These are phyloP conservation scores for Lerista edwardsae DNA, from an alignment of 2,797 vertebrate species.

Conservation along the genomic window DNA sequence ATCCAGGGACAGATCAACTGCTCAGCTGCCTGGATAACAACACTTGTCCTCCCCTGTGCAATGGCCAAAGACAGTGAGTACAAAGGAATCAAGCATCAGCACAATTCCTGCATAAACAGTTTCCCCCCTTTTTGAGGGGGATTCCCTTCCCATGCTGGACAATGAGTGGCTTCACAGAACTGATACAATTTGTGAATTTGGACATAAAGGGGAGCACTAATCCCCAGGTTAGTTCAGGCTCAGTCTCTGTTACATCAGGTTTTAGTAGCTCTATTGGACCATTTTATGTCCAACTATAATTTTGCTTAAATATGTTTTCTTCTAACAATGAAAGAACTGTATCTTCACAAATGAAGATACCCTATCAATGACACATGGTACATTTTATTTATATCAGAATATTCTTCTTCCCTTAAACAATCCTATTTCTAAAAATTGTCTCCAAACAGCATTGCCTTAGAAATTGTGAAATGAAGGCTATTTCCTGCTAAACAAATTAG, in stretches of 20 bases:
- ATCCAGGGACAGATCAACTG: not conserved
- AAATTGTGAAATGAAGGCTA: conserved; percentile 50
- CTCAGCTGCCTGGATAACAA: not conserved
- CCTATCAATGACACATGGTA: conserved; percentile 46
- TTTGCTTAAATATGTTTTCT: conserved; percentile 50
- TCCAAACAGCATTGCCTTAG: conserved; percentile 43
- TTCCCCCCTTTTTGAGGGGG: not conserved
- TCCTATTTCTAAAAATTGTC: conserved; percentile 40
- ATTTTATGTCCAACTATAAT: conserved; percentile 38
- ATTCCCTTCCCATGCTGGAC: not conserved
- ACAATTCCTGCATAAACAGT: not conserved
- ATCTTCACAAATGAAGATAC: conserved; percentile 65
- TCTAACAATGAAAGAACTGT: conserved; percentile 50
- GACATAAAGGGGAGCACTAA: conserved; percentile 29
- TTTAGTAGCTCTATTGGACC: conserved; percentile 41
- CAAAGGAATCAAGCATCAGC: not conserved
- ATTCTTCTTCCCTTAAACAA: conserved; percentile 31
- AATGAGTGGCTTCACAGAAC: not conserved
- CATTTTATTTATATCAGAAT: conserved; percentile 38
- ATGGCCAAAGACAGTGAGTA: not conserved
- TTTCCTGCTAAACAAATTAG: too few relatives aligned
- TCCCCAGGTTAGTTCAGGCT: conserved; percentile 45
- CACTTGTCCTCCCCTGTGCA: conserved; percentile 30
- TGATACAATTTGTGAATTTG: conserved; percentile 58
- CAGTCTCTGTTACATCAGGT: conserved; percentile 42